Evolutionary conservation across 2,888 invertebrate species (phyloP).

Genomic region (Thera obeliscata): DNA sequence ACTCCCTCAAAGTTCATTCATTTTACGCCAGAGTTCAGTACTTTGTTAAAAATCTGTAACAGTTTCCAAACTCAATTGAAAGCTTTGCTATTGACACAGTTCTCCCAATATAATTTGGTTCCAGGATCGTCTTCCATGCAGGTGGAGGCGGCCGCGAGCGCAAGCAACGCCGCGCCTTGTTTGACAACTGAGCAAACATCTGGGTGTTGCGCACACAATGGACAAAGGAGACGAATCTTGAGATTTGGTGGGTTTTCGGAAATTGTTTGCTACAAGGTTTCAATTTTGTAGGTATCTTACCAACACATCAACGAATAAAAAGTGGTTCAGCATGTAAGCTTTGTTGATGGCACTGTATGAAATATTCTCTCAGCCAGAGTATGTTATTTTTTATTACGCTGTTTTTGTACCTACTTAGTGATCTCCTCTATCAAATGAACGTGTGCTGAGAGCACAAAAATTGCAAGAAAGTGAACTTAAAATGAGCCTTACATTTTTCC

Average conservation of each 20-base stretch:
- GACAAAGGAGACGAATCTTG: conserved; percentile 11
- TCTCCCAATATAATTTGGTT: conserved; percentile 17
- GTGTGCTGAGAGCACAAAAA: too few species aligned
- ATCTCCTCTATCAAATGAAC: too few species aligned
- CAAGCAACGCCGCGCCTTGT: conserved; percentile 24
- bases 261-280: neutral
- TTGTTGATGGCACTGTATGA: too few species aligned
- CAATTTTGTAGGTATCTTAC: neutral
- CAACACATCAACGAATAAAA: too few species aligned
- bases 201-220: conserved; percentile 13
- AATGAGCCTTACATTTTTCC: too few species aligned
- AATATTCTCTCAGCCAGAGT: too few species aligned
- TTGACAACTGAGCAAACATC: conserved; percentile 22
- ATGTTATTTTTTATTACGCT: too few species aligned
- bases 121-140: conserved; percentile 14
- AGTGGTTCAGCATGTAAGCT: too few species aligned
- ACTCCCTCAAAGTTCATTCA: too few species aligned
- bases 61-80: neutral
- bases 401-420: too few species aligned
- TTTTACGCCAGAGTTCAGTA: neutral
- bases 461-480: too few species aligned
- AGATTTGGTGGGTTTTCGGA: conserved; percentile 1
- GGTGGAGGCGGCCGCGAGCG: neutral
- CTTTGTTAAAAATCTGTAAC: neutral
- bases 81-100: neutral